Evolutionary conservation across 2,797 vertebrate genomes (phyloP).

Genomic region (Lophius americanus): DNA sequence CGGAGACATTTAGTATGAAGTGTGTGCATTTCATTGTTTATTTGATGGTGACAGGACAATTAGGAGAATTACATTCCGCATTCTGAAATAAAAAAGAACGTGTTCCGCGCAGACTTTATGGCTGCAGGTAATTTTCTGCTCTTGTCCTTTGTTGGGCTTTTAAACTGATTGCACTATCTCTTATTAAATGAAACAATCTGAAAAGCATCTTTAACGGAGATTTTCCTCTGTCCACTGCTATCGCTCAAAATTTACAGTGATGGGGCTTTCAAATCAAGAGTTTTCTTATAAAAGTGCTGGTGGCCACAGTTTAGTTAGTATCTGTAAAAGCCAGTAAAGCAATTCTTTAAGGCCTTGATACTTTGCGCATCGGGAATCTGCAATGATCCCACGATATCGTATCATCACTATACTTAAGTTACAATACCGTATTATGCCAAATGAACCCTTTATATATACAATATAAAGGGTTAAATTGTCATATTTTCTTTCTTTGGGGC

Average conservation of each 20-base stretch:
- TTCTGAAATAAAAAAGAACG: conserved; percentile 44
- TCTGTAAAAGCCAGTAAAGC: no score
- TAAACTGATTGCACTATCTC: conserved; percentile 43
- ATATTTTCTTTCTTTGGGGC: no score
- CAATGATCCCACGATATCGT: no score
- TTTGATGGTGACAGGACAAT: conserved; percentile 48
- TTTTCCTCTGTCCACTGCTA: not conserved
- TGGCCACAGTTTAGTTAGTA: no score
- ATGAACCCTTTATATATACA: no score
- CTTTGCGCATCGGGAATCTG: no score
- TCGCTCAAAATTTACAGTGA: no score
- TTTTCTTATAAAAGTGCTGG: not conserved
- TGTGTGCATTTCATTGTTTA: conserved; percentile 34
- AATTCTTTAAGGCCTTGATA: no score
- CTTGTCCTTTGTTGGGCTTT: conserved; percentile 42
- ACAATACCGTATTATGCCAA: no score
- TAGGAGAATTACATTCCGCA: conserved; percentile 48
- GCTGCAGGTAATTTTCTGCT: conserved; percentile 24
- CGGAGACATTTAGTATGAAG: conserved; percentile 38
- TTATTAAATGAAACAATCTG: conserved; percentile 10
- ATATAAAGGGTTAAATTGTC: no score
- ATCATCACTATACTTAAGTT: no score
- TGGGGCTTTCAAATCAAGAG: not conserved
- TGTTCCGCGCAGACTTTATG: conserved; percentile 36
- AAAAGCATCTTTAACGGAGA: conserved; percentile 1